phyloP scores from a whole-genome alignment of 2,797 vertebrate genomes.

The Anableps anableps region DNA sequence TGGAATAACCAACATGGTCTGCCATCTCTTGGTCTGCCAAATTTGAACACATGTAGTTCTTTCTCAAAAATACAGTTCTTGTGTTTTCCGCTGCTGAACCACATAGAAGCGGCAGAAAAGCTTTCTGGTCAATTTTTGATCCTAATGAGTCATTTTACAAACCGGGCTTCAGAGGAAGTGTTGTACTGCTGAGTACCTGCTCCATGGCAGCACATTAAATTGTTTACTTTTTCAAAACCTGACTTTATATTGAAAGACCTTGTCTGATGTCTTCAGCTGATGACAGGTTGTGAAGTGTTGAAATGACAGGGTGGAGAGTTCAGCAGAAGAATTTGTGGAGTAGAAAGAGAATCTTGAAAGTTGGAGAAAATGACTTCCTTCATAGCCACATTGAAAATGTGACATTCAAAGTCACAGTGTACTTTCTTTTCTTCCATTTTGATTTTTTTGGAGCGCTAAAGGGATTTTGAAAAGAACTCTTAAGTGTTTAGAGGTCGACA shows the following conservation, averaged over 20 bases:
- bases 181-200: background rate
- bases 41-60: background rate
- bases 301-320: constrained; percentile 68
- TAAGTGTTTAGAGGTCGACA: background rate
- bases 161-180: background rate
- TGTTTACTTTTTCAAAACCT: constrained; percentile 52
- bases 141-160: constrained; percentile 31
- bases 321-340: constrained; percentile 44
- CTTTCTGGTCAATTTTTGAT: constrained; percentile 11
- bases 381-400: constrained; percentile 42
- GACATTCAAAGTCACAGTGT: constrained; percentile 43
- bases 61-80: constrained; percentile 1
- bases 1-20: background rate
- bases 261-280: constrained; percentile 53
- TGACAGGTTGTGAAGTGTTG: constrained; percentile 64
- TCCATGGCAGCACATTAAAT: constrained; percentile 28
- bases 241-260: constrained; percentile 54
- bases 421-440: constrained; percentile 19
- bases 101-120: background rate
- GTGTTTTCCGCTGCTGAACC: background rate
- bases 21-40: background rate
- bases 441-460: constrained; percentile 21
- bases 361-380: constrained; percentile 59
- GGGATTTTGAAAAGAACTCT: background rate
- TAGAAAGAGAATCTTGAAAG: constrained; percentile 55